phyloP scores from a whole-genome alignment of 1,140 invertebrate genomes.

The Lysiphlebus fabarum region DNA sequence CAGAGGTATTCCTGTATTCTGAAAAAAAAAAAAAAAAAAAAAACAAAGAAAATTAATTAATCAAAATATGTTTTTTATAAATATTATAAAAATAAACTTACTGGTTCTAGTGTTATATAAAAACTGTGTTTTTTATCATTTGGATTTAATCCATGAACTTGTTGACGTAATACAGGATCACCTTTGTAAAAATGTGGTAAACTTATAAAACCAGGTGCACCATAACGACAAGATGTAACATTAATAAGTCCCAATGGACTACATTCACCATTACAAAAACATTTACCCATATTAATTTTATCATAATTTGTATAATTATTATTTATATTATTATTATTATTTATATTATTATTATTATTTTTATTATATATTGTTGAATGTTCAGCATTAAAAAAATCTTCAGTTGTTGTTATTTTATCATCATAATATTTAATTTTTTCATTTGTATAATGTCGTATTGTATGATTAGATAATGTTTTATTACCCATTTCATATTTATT shows the following conservation, averaged over 20 bases:
- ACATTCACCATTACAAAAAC: constrained; percentile 71
- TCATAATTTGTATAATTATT: constrained; percentile 50
- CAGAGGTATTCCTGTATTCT: constrained; percentile 71
- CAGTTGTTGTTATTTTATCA: constrained; percentile 45
- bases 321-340: constrained; percentile 15
- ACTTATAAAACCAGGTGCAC: constrained; percentile 65
- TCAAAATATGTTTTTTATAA: too few species aligned
- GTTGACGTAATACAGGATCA: constrained; percentile 56
- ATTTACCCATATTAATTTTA: constrained; percentile 61
- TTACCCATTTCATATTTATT: constrained; percentile 46
- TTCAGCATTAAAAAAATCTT: constrained; percentile 43
- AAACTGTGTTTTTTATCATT: constrained; percentile 59
- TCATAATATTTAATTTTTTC: constrained; percentile 49
- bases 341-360: constrained; percentile 21
- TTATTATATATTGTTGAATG: constrained; percentile 27
- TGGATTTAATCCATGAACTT: constrained; percentile 61
- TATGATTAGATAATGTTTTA: constrained; percentile 48
- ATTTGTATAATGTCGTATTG: constrained; percentile 43
- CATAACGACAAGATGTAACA: constrained; percentile 53
- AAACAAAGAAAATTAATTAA: background rate
- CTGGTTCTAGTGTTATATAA: constrained; percentile 63
- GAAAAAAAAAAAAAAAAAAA: constrained; percentile 34
- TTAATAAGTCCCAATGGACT: constrained; percentile 63
- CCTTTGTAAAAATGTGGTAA: constrained; percentile 70
- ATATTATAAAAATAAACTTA: constrained; percentile 42